phyloP scores from a whole-genome alignment of 1,140 invertebrate genomes.

The Eueides isabella region DNA sequence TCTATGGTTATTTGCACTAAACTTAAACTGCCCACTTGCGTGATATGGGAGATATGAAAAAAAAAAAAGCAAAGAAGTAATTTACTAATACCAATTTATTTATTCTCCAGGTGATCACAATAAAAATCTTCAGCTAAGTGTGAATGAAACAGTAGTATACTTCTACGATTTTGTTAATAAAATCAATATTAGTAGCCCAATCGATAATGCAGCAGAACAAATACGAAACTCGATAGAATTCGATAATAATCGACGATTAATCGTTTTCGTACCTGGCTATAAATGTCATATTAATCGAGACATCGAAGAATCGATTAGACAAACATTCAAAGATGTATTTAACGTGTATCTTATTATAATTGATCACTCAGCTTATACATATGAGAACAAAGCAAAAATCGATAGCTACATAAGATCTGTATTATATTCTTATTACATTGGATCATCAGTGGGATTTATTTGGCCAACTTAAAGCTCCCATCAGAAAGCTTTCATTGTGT shows the following conservation, averaged over 20 bases:
- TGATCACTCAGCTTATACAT: slow-evolving; percentile 41
- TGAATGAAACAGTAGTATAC: slow-evolving; percentile 32
- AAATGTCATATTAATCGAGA: slow-evolving; percentile 38
- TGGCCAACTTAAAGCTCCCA: slow-evolving; percentile 27
- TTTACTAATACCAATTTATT: background rate
- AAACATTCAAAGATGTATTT: slow-evolving; percentile 31
- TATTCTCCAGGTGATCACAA: slow-evolving; percentile 35
- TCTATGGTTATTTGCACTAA: too few species aligned
- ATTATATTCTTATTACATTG: slow-evolving; percentile 43
- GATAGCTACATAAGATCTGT: slow-evolving; percentile 41
- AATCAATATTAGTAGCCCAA: slow-evolving; percentile 26
- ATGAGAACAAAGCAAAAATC: slow-evolving; percentile 38
- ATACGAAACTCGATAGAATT: slow-evolving; percentile 12
- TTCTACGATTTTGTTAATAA: slow-evolving; percentile 40
- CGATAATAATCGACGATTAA: slow-evolving; percentile 19
- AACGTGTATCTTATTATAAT: slow-evolving; percentile 40
- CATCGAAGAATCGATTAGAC: slow-evolving; percentile 37
- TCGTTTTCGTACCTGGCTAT: slow-evolving; percentile 42
- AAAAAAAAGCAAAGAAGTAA: background rate
- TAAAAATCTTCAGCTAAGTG: slow-evolving; percentile 28
- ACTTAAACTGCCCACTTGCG: too few species aligned
- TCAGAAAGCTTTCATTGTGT: slow-evolving; percentile 39
- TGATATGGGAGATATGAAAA: background rate
- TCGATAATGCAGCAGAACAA: slow-evolving; percentile 17
- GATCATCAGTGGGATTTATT: slow-evolving; percentile 34